Evolutionary conservation across 2,797 vertebrate genomes (phyloP), one percentile per base, ranked within the genome.

Genomic region (Peromyscus aztecus): DNA sequence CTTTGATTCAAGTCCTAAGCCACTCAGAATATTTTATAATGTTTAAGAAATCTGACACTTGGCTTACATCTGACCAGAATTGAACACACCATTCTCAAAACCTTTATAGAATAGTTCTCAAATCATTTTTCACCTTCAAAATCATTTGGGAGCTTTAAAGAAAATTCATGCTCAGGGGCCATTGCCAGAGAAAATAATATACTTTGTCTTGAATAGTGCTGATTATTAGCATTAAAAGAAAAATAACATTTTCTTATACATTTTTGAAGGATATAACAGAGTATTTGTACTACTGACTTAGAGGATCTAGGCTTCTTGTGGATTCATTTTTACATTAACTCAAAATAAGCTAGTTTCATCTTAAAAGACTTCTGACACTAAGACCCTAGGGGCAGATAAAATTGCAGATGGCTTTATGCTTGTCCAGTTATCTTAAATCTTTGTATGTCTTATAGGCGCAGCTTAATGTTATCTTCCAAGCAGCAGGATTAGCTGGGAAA

Each of bases 401-500:
- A 59, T 80, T 95, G 34, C 83, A 71, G 76, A 96, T 69, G 78
- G 31, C 85, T 0, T 2, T 57, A 43, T 89, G 29, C n/a, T 81
- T 89, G 24, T 86, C n/a, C 67, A 91, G 85, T 43, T 95, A 93
- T 91, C 90, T 88, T 76, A n/a, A 89, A 94, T 95, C 89, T 92
- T 75, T 90, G 37, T 91, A 19, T 89, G 92, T 94, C 49, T 86
- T 81, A 21, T 83, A 77, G 69, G 84, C 81, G 63, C 46, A 69
- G 37, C 78, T 86, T 95, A 91, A 82, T 81, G 59, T 95, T 96
- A 87, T 97, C 73, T 92, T 10, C 52, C 49, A 88, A 94, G 80
- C 90, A 92, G 67, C 78, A 87, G 40, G 82, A 97, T 97, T 97
- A 97, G 37, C 89, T 94, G 67, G 23, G 81, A 77, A 93, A 94